Base-by-base conservation (phyloP, 2,113 vertebrate genomes). In the Tricholaema leucomelas region DNA sequence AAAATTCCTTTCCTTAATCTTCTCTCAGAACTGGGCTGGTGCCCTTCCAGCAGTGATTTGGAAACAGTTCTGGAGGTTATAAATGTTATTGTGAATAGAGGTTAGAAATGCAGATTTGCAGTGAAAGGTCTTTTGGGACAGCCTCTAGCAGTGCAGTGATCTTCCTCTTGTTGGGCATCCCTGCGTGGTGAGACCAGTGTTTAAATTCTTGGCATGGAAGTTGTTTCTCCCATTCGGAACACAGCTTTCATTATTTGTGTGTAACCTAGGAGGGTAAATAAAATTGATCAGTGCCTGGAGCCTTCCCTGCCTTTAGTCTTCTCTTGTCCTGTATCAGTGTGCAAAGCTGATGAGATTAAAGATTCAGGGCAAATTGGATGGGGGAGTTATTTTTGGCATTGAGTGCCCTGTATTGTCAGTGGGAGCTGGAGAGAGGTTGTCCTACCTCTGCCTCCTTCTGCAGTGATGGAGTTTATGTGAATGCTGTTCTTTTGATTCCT, bases 341-440 rank as follows among this genome's bases (percentile, higher is more conserved):
- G 61, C 50, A 90, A 38, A 94, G 75, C 72, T 95, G 95, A 94
- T 86, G 69, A 89, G 93, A 95, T 96, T 94, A 96, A 93, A 79
- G 87, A 87, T 92, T 86, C 91, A 95, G 94, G 91, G 48, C 78
- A 76, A 92, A 94, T 91, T 78, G 88, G 83, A 67, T 35, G 70
- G 30, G 58, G 58, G 35, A 67, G 77, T 92, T 93, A 92, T 96
- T 96, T 96, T 90, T 81, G 90, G 93, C 83, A 74, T 79, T 85
- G 60, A 27, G 85, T 52, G 89, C 86, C 69, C 60, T 85, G 38
- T 84, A 30, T 82, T 80, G n/a, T 30, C 42, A 36, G 35, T 42
- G 79, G 67, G 61, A 88, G 63, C 59, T 93, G 52, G 92, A 71
- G 93, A 78, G 77, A 69, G 38, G 33, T 70, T 92, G 91, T 88